Percentiles rank a stretch among this genome's conserved stretches.
These are phyloP conservation scores for Phymatocera aterrima DNA, from an alignment of 2,888 invertebrate species.

Conservation along the genomic window DNA sequence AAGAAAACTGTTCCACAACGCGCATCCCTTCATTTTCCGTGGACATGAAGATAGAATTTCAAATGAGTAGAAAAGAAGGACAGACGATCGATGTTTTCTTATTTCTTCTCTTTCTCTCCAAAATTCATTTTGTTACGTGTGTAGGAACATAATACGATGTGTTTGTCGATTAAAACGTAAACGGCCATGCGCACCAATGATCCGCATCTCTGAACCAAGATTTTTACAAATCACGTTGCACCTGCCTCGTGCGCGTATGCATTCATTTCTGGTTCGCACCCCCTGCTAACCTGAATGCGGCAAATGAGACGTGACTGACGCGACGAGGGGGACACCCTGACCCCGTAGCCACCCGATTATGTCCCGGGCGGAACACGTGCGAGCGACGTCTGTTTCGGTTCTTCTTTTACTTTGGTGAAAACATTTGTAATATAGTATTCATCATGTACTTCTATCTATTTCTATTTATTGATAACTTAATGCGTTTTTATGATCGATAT, in stretches of 20 bases:
- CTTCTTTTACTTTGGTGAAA: not conserved
- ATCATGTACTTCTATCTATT: too few species aligned
- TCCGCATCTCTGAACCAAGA: slow-evolving; percentile 12
- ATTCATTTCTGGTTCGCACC: slow-evolving; percentile 28
- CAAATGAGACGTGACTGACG: slow-evolving; percentile 61
- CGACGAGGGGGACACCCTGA: slow-evolving; percentile 46
- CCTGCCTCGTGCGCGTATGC: slow-evolving; percentile 54
- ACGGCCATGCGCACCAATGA: slow-evolving; percentile 7
- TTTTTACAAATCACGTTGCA: slow-evolving; percentile 60
- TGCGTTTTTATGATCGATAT: too few species aligned
- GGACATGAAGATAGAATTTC: not conserved
- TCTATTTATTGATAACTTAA: too few species aligned
- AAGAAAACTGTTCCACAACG: not conserved
- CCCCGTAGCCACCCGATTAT: slow-evolving; percentile 52
- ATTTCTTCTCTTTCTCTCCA: too few species aligned
- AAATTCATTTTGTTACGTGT: not conserved
- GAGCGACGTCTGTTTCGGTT: slow-evolving; percentile 37
- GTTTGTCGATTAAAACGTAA: not conserved
- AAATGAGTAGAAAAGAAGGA: too few species aligned
- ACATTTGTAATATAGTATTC: too few species aligned
- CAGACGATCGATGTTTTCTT: too few species aligned
- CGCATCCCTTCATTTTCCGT: not conserved
- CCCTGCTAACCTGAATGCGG: slow-evolving; percentile 50
- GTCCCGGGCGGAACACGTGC: slow-evolving; percentile 56
- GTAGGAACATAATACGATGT: not conserved